Percentiles rank a stretch among this genome's conserved stretches.
phyloP scores from a whole-genome alignment of 2,113 vertebrate genomes.

The Cheilinus undulatus region DNA sequence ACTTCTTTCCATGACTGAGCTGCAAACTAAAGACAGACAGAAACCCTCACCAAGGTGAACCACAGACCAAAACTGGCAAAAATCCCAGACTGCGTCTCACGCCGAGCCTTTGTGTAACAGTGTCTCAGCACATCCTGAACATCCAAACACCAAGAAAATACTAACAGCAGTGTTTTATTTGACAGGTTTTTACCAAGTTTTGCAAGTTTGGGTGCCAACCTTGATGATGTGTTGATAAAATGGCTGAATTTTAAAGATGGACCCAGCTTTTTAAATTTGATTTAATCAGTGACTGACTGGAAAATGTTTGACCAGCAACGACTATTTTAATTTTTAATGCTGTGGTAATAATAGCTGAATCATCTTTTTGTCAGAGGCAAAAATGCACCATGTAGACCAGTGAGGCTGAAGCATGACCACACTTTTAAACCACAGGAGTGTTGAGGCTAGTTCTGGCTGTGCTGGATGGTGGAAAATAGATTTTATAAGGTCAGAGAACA shows the following conservation, averaged over 20 bases:
- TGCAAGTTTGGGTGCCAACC: conserved; percentile 2
- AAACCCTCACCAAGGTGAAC: conserved; percentile 51
- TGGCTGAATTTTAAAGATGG: background rate
- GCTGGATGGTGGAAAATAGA: conserved; percentile 20
- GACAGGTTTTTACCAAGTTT: no score
- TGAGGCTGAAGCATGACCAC: conserved; percentile 18
- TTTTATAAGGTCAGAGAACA: conserved; percentile 34
- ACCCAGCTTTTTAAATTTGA: background rate
- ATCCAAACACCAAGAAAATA: background rate
- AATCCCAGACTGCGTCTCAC: conserved; percentile 50
- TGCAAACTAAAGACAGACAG: conserved; percentile 17
- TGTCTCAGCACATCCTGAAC: conserved; percentile 16
- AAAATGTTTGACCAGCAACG: conserved; percentile 11
- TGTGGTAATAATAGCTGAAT: conserved; percentile 31
- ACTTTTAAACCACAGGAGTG: conserved; percentile 33
- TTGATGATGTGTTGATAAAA: background rate
- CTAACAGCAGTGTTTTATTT: no score
- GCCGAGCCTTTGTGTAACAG: conserved; percentile 24
- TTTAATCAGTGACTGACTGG: background rate
- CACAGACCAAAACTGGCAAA: conserved; percentile 35
- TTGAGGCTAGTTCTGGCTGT: conserved; percentile 13
- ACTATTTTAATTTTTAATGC: background rate
- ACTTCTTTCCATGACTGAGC: conserved; percentile 10
- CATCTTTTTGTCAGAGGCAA: conserved; percentile 21
- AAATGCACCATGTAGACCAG: background rate